phyloP scores from a whole-genome alignment of 2,888 invertebrate species.

The Tribolium freemani region DNA sequence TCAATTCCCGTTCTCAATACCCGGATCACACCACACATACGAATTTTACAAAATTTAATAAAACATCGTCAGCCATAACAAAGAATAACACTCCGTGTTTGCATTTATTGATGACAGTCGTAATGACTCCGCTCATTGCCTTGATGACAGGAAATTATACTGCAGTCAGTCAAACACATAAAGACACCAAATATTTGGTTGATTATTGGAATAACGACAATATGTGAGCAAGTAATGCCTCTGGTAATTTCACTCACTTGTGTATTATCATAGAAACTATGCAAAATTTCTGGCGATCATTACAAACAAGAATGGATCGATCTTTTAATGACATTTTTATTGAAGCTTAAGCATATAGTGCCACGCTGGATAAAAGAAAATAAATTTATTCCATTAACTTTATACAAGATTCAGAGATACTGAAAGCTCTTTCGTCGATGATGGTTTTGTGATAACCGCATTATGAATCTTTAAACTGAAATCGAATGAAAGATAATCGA shows the following conservation, averaged over 20 bases:
- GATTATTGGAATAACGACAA: too few species aligned
- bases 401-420: conserved; percentile 35
- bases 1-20: conserved; percentile 13
- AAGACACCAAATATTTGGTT: too few species aligned
- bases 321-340: neutral
- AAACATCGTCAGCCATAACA: neutral
- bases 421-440: conserved; percentile 40
- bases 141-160: conserved; percentile 8
- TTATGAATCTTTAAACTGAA: conserved; percentile 50
- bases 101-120: neutral
- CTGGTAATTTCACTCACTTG: too few species aligned
- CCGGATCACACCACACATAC: neutral
- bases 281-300: neutral
- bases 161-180: neutral
- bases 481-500: conserved; percentile 49
- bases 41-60: too few species aligned
- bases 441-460: conserved; percentile 45
- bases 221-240: too few species aligned
- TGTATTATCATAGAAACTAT: too few species aligned
- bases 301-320: neutral
- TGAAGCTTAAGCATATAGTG: neutral
- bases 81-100: neutral
- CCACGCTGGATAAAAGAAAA: neutral
- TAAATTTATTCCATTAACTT: conserved; percentile 26
- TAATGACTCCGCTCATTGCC: neutral